phyloP scores from a whole-genome alignment of 2,888 invertebrate species.

The Pycnomerus fuliginosus region DNA sequence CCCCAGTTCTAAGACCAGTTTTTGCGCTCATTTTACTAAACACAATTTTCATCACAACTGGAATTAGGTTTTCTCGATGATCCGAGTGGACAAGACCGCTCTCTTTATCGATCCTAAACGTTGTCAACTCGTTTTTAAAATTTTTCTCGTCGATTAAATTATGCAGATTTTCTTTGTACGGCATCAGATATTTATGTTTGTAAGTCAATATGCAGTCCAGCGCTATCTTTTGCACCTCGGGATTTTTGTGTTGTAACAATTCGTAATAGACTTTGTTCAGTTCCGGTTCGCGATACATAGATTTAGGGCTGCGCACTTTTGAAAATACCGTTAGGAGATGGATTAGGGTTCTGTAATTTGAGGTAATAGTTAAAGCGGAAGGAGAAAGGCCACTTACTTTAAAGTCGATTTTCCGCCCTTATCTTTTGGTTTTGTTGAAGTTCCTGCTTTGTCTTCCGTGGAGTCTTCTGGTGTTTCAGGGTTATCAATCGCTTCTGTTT shows the following conservation, averaged over 20 bases:
- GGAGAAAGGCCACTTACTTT: conserved; percentile 32
- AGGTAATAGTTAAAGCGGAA: conserved; percentile 25
- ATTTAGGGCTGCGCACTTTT: conserved; percentile 78
- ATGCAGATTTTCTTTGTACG: conserved; percentile 79
- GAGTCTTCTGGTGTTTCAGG: conserved; percentile 42
- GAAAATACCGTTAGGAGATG: conserved; percentile 74
- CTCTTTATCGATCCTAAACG: conserved; percentile 77
- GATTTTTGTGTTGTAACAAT: conserved; percentile 75
- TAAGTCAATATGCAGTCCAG: conserved; percentile 86
- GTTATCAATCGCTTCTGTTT: conserved; percentile 38
- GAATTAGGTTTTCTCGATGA: conserved; percentile 75
- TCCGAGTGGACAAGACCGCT: conserved; percentile 66
- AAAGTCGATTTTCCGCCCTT: conserved; percentile 39
- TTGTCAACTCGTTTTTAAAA: conserved; percentile 80
- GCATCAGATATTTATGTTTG: conserved; percentile 72
- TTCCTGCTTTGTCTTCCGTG: conserved; percentile 47
- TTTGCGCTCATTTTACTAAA: conserved; percentile 86
- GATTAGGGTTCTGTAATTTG: conserved; percentile 54
- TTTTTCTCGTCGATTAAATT: conserved; percentile 83
- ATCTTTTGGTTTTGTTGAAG: conserved; percentile 44
- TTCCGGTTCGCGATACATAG: conserved; percentile 73
- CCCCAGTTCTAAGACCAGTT: conserved; percentile 68
- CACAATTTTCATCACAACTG: conserved; percentile 75
- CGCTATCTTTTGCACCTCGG: conserved; percentile 79
- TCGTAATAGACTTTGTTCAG: conserved; percentile 76